A percentile compares a stretch with the other conserved stretches of the same genome.
Conservation (phyloP, 2,797 vertebrate genomes). For the Chelmon rostratus region DNA sequence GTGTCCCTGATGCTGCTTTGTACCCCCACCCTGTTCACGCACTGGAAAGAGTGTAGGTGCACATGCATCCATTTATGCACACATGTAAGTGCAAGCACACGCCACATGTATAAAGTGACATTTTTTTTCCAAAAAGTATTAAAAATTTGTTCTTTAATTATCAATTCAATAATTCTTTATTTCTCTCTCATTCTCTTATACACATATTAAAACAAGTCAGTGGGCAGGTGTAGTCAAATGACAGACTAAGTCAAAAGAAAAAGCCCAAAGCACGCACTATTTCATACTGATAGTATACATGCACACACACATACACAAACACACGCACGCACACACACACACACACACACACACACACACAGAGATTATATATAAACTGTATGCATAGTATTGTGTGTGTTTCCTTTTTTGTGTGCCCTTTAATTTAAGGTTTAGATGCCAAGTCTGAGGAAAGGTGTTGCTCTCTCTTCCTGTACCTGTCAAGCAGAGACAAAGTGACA, state of each 20-base stretch:
- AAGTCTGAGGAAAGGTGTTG: constrained; percentile 10
- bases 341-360: too few relatives aligned
- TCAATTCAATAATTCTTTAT: background rate
- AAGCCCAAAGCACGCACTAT: constrained; percentile 1
- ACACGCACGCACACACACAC: too few relatives aligned
- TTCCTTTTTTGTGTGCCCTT: background rate
- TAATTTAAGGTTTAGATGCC: constrained; percentile 8
- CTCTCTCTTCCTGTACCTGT: constrained; percentile 8
- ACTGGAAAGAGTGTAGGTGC: background rate
- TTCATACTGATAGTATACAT: background rate
- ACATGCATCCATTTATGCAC: constrained; percentile 15
- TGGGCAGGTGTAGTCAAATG: constrained; percentile 44
- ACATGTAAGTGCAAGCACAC: background rate
- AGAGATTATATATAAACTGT: too few relatives aligned
- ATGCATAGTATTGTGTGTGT: background rate
- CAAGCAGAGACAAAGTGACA: background rate
- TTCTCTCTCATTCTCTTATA: background rate
- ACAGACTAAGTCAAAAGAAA: constrained; percentile 11
- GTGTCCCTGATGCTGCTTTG: constrained; percentile 64
- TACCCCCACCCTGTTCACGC: constrained; percentile 48
- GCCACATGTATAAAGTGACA: background rate
- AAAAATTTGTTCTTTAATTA: background rate
- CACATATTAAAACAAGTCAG: constrained; percentile 26
- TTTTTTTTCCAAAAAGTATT: background rate
- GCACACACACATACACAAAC: too few relatives aligned